These are phyloP conservation scores for Hymenopus coronatus DNA, from an alignment of 2,888 invertebrate genomes.

Conservation along the genomic window DNA sequence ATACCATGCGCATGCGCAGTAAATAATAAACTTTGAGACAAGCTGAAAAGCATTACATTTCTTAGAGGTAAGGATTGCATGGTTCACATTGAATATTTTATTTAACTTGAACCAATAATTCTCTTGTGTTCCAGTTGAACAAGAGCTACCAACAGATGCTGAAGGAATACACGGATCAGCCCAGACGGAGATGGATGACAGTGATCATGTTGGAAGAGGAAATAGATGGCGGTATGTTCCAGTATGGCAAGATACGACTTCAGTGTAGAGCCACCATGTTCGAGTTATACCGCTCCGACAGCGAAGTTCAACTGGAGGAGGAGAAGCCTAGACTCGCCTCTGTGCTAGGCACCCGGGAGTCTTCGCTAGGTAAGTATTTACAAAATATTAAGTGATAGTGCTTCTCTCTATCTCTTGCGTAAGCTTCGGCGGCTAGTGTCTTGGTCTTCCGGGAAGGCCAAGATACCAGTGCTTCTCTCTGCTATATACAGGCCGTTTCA, in stretches of 20 bases:
- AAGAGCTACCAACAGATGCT: conserved; percentile 39
- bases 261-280: conserved; percentile 67
- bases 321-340: conserved; percentile 73
- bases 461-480: too few species aligned
- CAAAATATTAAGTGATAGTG: too few species aligned
- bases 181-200: conserved; percentile 37
- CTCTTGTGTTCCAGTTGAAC: conserved; percentile 43
- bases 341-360: conserved; percentile 67
- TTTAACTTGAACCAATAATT: too few species aligned
- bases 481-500: too few species aligned
- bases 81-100: too few species aligned
- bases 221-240: conserved; percentile 61
- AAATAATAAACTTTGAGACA: too few species aligned
- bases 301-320: conserved; percentile 65
- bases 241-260: conserved; percentile 61
- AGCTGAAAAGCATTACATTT: too few species aligned
- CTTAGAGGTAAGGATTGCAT: too few species aligned
- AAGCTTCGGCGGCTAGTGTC: too few species aligned
- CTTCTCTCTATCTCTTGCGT: too few species aligned
- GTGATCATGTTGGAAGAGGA: conserved; percentile 61
- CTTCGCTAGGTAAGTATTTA: conserved; percentile 53
- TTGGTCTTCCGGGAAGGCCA: too few species aligned
- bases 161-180: conserved; percentile 31
- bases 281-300: conserved; percentile 62
- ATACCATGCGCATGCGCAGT: too few species aligned